These are phyloP conservation scores for Solen grandis DNA, from an alignment of 1,140 invertebrate species.

Conservation along the genomic window DNA sequence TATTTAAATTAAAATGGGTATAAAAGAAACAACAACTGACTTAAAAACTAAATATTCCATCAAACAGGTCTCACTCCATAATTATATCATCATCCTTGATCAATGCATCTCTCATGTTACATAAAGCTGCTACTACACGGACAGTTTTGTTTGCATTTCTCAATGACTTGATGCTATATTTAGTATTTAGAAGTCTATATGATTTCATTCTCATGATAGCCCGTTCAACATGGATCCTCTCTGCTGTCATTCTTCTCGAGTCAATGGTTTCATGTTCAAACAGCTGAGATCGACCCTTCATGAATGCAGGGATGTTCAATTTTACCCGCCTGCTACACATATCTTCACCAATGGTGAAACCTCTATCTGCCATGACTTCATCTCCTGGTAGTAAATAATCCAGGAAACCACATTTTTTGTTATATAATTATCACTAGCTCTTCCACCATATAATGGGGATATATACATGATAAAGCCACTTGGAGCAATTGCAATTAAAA, in stretches of 20 bases:
- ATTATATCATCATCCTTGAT: constrained; percentile 32
- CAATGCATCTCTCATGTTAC: constrained; percentile 16
- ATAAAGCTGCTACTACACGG: constrained; percentile 19
- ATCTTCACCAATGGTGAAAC: constrained; percentile 45
- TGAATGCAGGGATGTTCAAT: constrained; percentile 63
- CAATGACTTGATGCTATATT: background rate
- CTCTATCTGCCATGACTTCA: constrained; percentile 34
- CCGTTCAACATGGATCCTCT: constrained; percentile 72
- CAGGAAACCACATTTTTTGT: constrained; percentile 61
- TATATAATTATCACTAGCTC: constrained; percentile 68
- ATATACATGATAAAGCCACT: constrained; percentile 71
- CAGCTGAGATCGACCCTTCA: constrained; percentile 56
- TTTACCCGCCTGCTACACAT: constrained; percentile 25
- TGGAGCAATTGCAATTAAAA: constrained; percentile 72
- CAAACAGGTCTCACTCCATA: no score
- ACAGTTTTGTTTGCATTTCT: constrained; percentile 19
- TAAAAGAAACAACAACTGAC: no score
- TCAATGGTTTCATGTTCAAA: constrained; percentile 52
- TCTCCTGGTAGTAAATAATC: constrained; percentile 32
- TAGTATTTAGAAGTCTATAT: constrained; percentile 39
- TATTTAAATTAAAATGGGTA: background rate
- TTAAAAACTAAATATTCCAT: no score
- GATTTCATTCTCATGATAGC: constrained; percentile 59
- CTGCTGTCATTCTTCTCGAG: constrained; percentile 63
- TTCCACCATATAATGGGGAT: constrained; percentile 70